Evolutionary conservation across 2,888 invertebrate species (phyloP).

Genomic region (Nysson spinosus): DNA sequence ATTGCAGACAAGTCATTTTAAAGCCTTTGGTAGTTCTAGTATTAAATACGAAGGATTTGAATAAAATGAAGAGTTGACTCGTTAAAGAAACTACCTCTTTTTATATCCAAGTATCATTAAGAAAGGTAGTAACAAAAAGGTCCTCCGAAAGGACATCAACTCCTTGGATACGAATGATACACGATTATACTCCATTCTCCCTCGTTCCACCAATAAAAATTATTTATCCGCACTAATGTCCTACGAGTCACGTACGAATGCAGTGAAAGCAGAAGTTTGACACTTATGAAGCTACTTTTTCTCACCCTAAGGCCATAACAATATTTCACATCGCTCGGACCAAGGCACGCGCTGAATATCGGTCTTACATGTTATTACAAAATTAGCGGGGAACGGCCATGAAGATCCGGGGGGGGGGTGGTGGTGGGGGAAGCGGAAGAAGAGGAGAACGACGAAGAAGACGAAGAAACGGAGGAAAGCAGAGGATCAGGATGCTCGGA

Average conservation of each 20-base stretch:
- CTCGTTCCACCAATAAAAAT: neutral
- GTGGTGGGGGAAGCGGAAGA: neutral
- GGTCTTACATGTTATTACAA: neutral
- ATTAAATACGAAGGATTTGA: too few species aligned
- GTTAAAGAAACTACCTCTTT: neutral
- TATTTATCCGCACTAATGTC: constrained; percentile 3
- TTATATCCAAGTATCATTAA: neutral
- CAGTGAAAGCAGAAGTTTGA: constrained; percentile 33
- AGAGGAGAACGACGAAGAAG: neutral
- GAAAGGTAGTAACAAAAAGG: neutral
- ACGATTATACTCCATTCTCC: neutral
- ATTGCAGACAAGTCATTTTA: too few species aligned
- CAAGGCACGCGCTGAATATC: constrained; percentile 22
- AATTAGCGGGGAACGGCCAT: constrained; percentile 18
- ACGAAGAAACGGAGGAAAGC: constrained; percentile 6
- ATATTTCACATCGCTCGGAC: constrained; percentile 24
- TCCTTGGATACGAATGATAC: neutral
- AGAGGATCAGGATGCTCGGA: constrained; percentile 4
- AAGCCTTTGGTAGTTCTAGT: too few species aligned
- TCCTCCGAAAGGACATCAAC: neutral
- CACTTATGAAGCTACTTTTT: constrained; percentile 38
- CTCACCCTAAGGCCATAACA: constrained; percentile 38
- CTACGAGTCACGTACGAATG: constrained; percentile 8
- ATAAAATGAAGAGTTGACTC: neutral
- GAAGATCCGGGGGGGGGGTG: neutral